phyloP scores from a whole-genome alignment of 1,140 invertebrate genomes.

The Drosophila pandora region DNA sequence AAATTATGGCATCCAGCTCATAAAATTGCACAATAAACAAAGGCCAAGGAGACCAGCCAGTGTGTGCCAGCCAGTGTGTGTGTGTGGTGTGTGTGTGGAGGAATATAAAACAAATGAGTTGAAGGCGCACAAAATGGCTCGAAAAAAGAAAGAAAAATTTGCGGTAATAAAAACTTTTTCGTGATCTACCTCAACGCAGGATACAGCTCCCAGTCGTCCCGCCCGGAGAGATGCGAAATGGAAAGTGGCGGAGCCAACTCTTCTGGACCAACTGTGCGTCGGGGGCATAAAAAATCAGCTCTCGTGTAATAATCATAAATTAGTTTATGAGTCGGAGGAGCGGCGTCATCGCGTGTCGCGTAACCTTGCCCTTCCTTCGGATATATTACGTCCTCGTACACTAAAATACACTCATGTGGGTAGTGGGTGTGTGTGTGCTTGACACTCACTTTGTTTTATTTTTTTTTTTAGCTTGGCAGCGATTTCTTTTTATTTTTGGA shows the following conservation, averaged over 20 bases:
- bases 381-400: conserved; percentile 22
- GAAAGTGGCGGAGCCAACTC: conserved; percentile 17
- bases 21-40: conserved; percentile 80
- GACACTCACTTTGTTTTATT: conserved; percentile 1
- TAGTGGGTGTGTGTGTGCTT: not conserved
- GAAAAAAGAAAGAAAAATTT: conserved; percentile 42
- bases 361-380: conserved; percentile 73
- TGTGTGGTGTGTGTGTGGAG: not conserved
- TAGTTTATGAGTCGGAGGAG: conserved; percentile 76
- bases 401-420: conserved; percentile 13
- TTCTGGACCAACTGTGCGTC: conserved; percentile 29
- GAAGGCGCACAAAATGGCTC: conserved; percentile 11
- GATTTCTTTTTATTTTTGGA: conserved; percentile 37
- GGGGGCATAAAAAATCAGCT: conserved; percentile 77
- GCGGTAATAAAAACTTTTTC: conserved; percentile 78
- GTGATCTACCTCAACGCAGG: conserved; percentile 78
- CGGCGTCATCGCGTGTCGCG: conserved; percentile 68
- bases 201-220: conserved; percentile 17
- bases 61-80: conserved; percentile 7
- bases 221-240: conserved; percentile 63
- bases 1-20: conserved; percentile 75
- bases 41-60: conserved; percentile 18
- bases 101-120: conserved; percentile 69
- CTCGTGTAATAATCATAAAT: conserved; percentile 83
- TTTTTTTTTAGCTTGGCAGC: conserved; percentile 18